Percentiles rank a stretch among this genome's conserved stretches.
phyloP scores from a whole-genome alignment of 2,113 vertebrate species.

The Actinemys pallida region DNA sequence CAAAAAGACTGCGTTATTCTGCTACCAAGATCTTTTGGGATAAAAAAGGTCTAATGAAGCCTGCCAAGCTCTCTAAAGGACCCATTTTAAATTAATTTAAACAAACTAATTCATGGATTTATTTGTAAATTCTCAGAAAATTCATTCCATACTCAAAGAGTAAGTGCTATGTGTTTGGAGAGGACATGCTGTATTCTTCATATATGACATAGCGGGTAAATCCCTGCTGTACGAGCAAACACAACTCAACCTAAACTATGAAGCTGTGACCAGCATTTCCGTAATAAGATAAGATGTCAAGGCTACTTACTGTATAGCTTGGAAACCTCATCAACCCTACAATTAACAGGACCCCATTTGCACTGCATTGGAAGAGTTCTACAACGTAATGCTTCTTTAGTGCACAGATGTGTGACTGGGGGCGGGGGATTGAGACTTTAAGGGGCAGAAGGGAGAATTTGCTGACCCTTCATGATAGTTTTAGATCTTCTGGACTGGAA shows the following conservation, averaged over 20 bases:
- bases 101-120: not conserved
- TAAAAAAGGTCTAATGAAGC: too few relatives aligned
- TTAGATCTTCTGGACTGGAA: too few relatives aligned
- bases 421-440: not conserved
- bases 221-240: not conserved
- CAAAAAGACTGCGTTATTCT: too few relatives aligned
- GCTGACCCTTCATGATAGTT: not conserved
- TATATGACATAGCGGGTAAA: accelerated
- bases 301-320: accelerated
- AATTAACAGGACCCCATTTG: not conserved
- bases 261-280: not conserved
- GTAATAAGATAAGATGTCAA: not conserved
- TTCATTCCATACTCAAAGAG: not conserved
- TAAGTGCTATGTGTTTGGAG: not conserved
- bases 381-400: constrained; percentile 24
- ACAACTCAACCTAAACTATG: accelerated
- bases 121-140: not conserved
- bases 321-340: not conserved
- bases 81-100: not conserved
- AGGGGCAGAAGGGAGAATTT: constrained; percentile 31
- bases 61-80: not conserved
- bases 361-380: not conserved
- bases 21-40: too few relatives aligned
- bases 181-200: not conserved
- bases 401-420: accelerated